Conservation (phyloP, 2,888 invertebrate species). For the Trachelus troglodyta region DNA sequence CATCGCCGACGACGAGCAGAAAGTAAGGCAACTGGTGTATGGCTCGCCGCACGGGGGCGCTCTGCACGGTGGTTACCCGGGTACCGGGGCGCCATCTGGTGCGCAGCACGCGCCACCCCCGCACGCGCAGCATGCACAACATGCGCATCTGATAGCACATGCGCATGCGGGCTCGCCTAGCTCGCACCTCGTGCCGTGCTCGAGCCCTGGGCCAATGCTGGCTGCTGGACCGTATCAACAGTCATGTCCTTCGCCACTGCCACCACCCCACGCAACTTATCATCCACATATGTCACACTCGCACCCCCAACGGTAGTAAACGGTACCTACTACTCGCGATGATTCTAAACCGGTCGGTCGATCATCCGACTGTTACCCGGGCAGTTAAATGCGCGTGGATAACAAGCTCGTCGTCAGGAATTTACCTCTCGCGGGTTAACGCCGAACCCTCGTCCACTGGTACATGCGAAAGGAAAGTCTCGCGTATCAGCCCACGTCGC, state of each 20-base stretch:
- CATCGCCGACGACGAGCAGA: conserved; percentile 94
- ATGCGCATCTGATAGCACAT: conserved; percentile 74
- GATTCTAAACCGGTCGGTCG: not conserved
- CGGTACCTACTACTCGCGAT: conserved; percentile 7
- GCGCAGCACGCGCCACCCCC: conserved; percentile 67
- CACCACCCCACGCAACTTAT: conserved; percentile 70
- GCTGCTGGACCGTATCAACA: conserved; percentile 70
- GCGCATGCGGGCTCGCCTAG: conserved; percentile 70
- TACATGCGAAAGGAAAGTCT: not conserved
- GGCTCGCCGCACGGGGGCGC: conserved; percentile 77
- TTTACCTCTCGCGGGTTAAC: not conserved
- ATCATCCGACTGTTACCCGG: not conserved
- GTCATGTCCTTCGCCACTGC: conserved; percentile 81
- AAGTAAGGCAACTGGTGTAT: conserved; percentile 97
- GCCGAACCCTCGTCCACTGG: not conserved
- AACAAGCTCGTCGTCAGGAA: not conserved
- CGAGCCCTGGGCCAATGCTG: conserved; percentile 81
- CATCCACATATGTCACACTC: conserved; percentile 78
- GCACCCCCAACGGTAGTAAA: conserved; percentile 84
- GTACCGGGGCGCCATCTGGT: conserved; percentile 52
- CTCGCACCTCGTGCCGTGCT: conserved; percentile 70
- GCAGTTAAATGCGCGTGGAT: not conserved
- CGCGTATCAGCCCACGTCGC: not conserved
- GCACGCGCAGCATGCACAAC: conserved; percentile 72
- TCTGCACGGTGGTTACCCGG: conserved; percentile 63